Conservation (phyloP, 2,113 vertebrate species). For the Mustela lutreola region DNA sequence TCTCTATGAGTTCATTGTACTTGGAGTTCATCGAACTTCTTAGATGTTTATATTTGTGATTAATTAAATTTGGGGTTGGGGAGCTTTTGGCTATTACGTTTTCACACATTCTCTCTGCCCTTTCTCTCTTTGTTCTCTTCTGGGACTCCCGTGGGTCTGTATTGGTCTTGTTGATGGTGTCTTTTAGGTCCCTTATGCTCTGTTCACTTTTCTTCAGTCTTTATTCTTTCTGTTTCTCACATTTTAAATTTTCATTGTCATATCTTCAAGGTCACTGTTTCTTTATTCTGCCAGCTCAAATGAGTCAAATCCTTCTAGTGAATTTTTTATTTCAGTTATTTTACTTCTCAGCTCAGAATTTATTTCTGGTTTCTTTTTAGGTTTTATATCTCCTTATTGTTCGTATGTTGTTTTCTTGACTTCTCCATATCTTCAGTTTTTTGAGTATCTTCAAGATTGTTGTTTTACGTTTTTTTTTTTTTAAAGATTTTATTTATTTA, state of each 20-base stretch:
- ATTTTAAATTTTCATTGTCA: neutral
- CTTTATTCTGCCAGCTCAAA: neutral
- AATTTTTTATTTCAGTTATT: neutral
- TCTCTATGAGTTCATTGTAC: neutral
- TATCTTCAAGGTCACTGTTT: neutral
- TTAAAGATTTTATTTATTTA: too few species aligned
- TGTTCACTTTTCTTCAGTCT: neutral
- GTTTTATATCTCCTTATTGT: neutral
- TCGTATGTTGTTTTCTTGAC: neutral
- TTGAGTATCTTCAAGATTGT: neutral
- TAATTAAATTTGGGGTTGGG: neutral
- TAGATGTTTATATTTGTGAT: neutral
- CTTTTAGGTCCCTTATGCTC: neutral
- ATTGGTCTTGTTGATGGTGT: neutral
- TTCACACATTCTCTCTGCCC: neutral
- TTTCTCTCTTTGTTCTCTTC: neutral
- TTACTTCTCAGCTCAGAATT: neutral
- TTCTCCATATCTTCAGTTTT: neutral
- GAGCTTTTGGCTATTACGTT: neutral
- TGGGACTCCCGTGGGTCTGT: neutral
- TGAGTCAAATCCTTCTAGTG: neutral
- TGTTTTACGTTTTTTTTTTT: neutral
- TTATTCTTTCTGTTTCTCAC: slow-evolving; percentile 17
- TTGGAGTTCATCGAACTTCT: neutral
- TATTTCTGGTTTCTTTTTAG: neutral